A percentile compares a stretch with the other conserved stretches of the same genome.
phyloP scores from a whole-genome alignment of 1,140 invertebrate genomes.

The Vollenhovia emeryi region DNA sequence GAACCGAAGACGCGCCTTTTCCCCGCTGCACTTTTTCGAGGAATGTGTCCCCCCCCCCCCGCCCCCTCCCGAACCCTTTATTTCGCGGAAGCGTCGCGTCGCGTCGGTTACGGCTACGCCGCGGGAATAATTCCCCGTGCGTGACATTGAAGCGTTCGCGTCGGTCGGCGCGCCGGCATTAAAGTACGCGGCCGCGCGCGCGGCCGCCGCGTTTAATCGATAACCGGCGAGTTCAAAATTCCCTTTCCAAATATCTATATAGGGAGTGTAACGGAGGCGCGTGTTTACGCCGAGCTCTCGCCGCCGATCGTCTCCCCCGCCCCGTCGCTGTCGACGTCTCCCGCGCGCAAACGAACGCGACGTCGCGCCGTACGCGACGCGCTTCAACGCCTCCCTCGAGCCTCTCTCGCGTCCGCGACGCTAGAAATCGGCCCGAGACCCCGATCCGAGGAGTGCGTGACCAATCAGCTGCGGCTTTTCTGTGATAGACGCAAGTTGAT shows the following conservation, averaged over 20 bases:
- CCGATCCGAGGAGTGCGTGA: too few relatives aligned
- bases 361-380: not conserved
- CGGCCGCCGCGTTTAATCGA: slow-evolving; percentile 44
- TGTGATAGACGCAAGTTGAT: too few relatives aligned
- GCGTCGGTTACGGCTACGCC: slow-evolving; percentile 5
- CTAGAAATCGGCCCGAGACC: too few relatives aligned
- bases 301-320: not conserved
- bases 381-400: too few relatives aligned
- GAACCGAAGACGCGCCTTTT: not conserved
- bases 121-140: slow-evolving; percentile 37
- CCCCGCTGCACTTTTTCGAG: not conserved
- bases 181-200: slow-evolving; percentile 32
- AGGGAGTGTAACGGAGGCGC: slow-evolving; percentile 30
- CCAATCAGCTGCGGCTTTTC: too few relatives aligned
- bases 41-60: slow-evolving; percentile 42
- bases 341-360: not conserved
- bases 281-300: slow-evolving; percentile 33
- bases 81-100: slow-evolving; percentile 22
- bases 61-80: not conserved
- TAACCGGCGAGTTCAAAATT: slow-evolving; percentile 57
- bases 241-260: slow-evolving; percentile 58
- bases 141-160: slow-evolving; percentile 54
- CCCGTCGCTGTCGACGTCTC: not conserved
- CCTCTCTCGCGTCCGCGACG: too few relatives aligned
- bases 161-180: slow-evolving; percentile 34